These are phyloP conservation scores for Ovis aries DNA, from an alignment of 2,113 vertebrate genomes.

Conservation along the genomic window ARS-UI_Ramb_v3.0 NC_056072.1:33976501-33977000, in stretches of 20 bases:
- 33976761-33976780: neutral
- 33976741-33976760: neutral
- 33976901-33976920: neutral
- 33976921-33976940: too few relatives aligned
- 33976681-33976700: neutral
- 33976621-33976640: neutral
- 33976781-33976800: neutral
- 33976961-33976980: too few relatives aligned
- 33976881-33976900: neutral
- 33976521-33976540: too few relatives aligned
- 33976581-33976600: neutral
- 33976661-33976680: neutral
- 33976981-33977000: too few relatives aligned
- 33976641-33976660: neutral
- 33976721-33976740: neutral
- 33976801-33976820: neutral
- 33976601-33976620: neutral
- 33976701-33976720: neutral
- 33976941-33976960: too few relatives aligned
- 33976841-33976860: neutral
- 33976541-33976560: neutral
- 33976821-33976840: neutral
- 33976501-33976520: too few relatives aligned
- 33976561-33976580: neutral
- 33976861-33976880: neutral